phyloP scores from a whole-genome alignment of 2,113 vertebrate species.

The Corythaixoides concolor region DNA sequence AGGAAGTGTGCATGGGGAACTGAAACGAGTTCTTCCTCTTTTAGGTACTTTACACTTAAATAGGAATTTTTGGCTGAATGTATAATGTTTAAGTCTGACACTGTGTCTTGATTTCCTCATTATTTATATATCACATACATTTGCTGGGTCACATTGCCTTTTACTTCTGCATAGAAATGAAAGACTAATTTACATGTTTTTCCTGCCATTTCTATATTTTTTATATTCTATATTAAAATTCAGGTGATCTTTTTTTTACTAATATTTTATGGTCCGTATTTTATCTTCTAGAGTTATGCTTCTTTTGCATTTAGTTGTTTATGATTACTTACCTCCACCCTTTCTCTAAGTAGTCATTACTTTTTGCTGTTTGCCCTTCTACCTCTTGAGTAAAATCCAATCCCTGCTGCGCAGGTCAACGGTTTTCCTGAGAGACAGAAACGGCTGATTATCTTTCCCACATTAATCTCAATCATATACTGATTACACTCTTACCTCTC shows the following conservation, averaged over 20 bases:
- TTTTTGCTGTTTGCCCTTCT: slow-evolving; percentile 46
- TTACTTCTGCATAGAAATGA: not conserved
- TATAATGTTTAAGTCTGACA: not conserved
- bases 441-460: slow-evolving; percentile 40
- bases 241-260: not conserved
- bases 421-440: slow-evolving; percentile 7
- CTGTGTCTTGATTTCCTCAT: not conserved
- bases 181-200: not conserved
- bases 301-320: not conserved
- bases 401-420: not conserved
- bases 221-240: not conserved
- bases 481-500: slow-evolving; percentile 19
- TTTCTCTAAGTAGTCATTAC: not conserved
- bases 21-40: not conserved
- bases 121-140: not conserved
- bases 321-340: not conserved
- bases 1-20: not conserved
- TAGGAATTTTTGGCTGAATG: not conserved
- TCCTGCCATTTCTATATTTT: not conserved
- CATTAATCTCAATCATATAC: slow-evolving; percentile 52
- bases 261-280: not conserved
- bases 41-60: not conserved
- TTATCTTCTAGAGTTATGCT: not conserved
- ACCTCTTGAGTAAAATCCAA: slow-evolving; percentile 45
- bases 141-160: not conserved